Percentiles rank a stretch among this genome's conserved stretches.
phyloP scores from a whole-genome alignment of 2,113 vertebrate species.

The Lates calcarifer region DNA sequence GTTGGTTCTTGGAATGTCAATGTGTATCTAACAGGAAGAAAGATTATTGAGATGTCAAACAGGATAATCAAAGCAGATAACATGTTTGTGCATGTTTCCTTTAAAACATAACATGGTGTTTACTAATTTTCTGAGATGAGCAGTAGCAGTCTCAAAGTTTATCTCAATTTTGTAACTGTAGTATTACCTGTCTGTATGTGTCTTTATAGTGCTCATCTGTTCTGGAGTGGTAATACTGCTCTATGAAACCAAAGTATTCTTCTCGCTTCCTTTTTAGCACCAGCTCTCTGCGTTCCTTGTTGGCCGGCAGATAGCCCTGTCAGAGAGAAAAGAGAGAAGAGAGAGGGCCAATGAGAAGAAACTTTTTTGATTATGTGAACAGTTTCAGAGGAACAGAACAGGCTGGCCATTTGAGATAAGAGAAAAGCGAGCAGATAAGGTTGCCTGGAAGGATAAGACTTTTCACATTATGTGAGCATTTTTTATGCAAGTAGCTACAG shows the following conservation, averaged over 20 bases:
- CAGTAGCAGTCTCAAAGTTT: not conserved
- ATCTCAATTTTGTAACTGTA: not conserved
- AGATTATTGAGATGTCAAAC: conserved; percentile 10
- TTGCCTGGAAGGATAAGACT: not conserved
- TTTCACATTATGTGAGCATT: not conserved
- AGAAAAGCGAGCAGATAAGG: conserved; percentile 17
- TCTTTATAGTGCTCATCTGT: conserved; percentile 97
- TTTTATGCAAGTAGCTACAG: not conserved
- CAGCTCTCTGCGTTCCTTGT: conserved; percentile 92
- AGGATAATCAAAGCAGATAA: not conserved
- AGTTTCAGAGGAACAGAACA: conserved; percentile 21
- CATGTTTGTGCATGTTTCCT: not conserved
- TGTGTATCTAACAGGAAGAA: conserved; percentile 92
- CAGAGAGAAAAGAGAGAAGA: not conserved
- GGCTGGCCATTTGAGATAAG: conserved; percentile 16
- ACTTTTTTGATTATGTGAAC: not conserved
- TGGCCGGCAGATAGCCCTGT: conserved; percentile 96
- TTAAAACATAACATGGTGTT: not conserved
- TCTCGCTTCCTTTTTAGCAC: conserved; percentile 94
- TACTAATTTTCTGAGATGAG: not conserved
- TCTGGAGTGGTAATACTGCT: conserved; percentile 99
- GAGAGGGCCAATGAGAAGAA: not conserved
- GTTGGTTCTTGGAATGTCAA: conserved; percentile 99
- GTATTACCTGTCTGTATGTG: conserved; percentile 94
- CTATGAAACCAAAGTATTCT: conserved; percentile 98